Base-by-base conservation (phyloP, 2,888 invertebrate genomes). In the Drosophila acutilabella region DNA sequence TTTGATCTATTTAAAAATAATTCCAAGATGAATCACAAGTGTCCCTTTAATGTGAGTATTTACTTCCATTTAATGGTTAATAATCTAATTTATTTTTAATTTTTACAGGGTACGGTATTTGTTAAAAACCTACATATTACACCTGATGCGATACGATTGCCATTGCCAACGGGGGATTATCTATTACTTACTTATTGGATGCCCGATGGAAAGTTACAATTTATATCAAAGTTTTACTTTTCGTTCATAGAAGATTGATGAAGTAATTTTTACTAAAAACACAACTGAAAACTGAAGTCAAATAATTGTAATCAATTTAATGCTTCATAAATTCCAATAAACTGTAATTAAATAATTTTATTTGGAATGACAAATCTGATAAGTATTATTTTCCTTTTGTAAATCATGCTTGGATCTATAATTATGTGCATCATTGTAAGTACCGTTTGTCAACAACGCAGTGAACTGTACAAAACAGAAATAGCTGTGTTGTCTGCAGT, bases 11-110 rank as follows among this genome's bases (percentile, higher is more conserved):
- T 64, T 10, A 50, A 26, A 18, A 38, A 50, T 14, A 23, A 5
- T 23, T 54, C 65, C 1, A 68, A 68, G 2, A 13, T 68, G 13
- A 13, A 44, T 40, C 48, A 59, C 1, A 52, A 18, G 7, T 60
- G 60, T 38, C 60, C 60, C 3, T 38, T 10, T 5, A 44, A 23
- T 38, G 60, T 52, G 23, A 52, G 60, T 45, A 26, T 2, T 2
- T 8, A 30, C 30, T 30, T 30, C 2, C 8, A 2, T 30, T 30
- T 2, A 30, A 30, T 8, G 6, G 1, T 30, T 30, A 8, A 30
- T 8, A 23, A 23, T 4, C 5, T 23, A 4, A 23, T 8, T 30
- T 13, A 0, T 44, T 20, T 8, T 0, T 13, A 7, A 7, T 13
- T 20, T 41, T 7, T 6, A 30, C 6, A 59, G 59, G 59, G 59